Percentiles rank a stretch among this genome's conserved stretches.
Evolutionary conservation across 2,797 vertebrate species (phyloP).

Genomic region (Lepus townsendii): DNA sequence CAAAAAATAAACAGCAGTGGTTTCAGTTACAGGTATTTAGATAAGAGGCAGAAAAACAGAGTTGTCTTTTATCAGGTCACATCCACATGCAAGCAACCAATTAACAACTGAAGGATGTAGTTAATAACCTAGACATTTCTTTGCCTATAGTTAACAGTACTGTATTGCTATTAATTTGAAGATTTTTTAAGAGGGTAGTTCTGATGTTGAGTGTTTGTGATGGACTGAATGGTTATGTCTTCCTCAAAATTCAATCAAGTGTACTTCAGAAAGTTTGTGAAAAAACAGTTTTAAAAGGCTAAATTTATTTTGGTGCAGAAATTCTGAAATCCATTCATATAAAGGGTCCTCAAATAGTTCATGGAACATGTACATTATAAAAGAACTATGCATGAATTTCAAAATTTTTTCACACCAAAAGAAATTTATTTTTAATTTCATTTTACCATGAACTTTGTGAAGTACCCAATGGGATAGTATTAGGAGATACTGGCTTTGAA

Average conservation of each 20-base stretch:
- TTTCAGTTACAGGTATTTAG: not conserved
- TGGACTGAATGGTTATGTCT: not conserved
- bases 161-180: not conserved
- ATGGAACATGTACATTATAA: no score
- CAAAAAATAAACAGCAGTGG: not conserved
- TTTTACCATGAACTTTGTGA: no score
- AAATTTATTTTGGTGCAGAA: no score
- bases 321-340: no score
- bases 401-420: no score
- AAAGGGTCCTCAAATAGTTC: no score
- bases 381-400: no score
- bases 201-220: not conserved
- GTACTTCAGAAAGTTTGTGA: no score
- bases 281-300: no score
- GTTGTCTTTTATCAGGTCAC: not conserved
- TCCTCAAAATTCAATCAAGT: not conserved
- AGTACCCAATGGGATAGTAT: not conserved
- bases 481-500: not conserved
- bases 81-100: not conserved
- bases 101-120: not conserved
- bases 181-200: not conserved
- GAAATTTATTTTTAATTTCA: no score
- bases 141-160: not conserved
- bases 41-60: not conserved
- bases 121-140: not conserved